Evolutionary conservation across 2,888 invertebrate genomes (phyloP).

Genomic region (Candidula unifasciata): DNA sequence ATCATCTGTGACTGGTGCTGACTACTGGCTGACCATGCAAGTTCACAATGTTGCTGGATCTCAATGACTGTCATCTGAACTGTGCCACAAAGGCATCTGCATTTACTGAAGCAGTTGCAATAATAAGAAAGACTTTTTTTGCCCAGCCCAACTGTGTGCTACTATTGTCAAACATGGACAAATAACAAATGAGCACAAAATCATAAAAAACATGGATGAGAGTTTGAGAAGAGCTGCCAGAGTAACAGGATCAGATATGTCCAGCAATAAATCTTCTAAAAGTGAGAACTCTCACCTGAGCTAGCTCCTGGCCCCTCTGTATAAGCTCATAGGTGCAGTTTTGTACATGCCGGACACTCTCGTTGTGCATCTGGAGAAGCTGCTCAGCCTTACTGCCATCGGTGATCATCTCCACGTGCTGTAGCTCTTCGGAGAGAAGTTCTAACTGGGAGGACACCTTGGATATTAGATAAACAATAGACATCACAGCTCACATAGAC

Average conservation of each 20-base stretch:
- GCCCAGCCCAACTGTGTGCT: too few species aligned
- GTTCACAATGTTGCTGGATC: too few species aligned
- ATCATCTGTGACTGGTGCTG: too few species aligned
- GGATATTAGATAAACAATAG: background rate
- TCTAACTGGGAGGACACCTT: constrained; percentile 86
- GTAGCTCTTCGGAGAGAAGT: constrained; percentile 95
- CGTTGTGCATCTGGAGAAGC: constrained; percentile 91
- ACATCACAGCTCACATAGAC: background rate
- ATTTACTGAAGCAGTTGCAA: too few species aligned
- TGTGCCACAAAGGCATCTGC: too few species aligned
- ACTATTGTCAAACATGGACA: too few species aligned
- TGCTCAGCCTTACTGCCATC: constrained; percentile 91
- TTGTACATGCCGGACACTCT: constrained; percentile 94
- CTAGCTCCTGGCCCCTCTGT: constrained; percentile 94
- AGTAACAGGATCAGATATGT: too few species aligned
- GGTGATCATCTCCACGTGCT: constrained; percentile 89
- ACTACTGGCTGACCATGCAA: too few species aligned
- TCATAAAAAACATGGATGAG: background rate
- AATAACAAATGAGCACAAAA: background rate
- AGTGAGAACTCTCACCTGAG: constrained; percentile 82
- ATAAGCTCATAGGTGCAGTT: constrained; percentile 92
- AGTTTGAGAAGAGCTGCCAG: background rate
- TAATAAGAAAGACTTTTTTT: too few species aligned
- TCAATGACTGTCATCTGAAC: too few species aligned
- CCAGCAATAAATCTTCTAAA: too few species aligned